Percentiles rank a stretch among this genome's conserved stretches.
Conservation (phyloP, 2,888 invertebrate species). For the Sminthurides aquaticus region DNA sequence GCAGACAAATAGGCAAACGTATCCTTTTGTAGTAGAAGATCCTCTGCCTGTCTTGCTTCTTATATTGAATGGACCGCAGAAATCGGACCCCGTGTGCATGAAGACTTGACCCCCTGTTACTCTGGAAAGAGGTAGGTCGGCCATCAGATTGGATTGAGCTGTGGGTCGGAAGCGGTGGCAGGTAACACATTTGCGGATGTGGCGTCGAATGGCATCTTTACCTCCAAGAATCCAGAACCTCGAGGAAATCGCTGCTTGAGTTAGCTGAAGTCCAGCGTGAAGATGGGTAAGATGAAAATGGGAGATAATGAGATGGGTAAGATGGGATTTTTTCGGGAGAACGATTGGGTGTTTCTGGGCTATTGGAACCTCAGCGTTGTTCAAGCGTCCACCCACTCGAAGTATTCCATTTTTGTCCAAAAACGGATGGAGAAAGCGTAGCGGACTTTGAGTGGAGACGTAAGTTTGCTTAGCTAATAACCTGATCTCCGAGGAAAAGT, state of each 20-base stretch:
- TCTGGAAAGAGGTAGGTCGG: neutral
- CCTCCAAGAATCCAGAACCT: conserved; percentile 45
- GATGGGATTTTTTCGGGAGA: conserved; percentile 5
- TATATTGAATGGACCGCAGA: neutral
- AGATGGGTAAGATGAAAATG: conserved; percentile 31
- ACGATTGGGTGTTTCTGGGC: conserved; percentile 22
- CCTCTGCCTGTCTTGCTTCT: neutral
- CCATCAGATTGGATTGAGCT: conserved; percentile 24
- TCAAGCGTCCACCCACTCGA: conserved; percentile 12
- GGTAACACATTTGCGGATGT: conserved; percentile 42
- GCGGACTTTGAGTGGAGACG: neutral
- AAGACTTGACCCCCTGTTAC: neutral
- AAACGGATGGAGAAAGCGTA: conserved; percentile 1
- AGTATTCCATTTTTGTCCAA: neutral
- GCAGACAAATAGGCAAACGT: neutral
- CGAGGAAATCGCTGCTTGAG: conserved; percentile 29
- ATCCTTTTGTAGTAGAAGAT: neutral
- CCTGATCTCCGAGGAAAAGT: conserved; percentile 4
- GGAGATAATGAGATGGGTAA: conserved; percentile 21
- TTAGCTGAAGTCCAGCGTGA: conserved; percentile 39
- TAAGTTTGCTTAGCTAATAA: neutral
- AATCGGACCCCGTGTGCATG: neutral
- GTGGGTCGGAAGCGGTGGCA: conserved; percentile 42
- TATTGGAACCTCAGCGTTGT: neutral
- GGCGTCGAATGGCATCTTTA: conserved; percentile 33